These are phyloP conservation scores for Pachyrhynchus sulphureomaculatus DNA, from an alignment of 1,140 invertebrate genomes.

Conservation along the genomic window DNA sequence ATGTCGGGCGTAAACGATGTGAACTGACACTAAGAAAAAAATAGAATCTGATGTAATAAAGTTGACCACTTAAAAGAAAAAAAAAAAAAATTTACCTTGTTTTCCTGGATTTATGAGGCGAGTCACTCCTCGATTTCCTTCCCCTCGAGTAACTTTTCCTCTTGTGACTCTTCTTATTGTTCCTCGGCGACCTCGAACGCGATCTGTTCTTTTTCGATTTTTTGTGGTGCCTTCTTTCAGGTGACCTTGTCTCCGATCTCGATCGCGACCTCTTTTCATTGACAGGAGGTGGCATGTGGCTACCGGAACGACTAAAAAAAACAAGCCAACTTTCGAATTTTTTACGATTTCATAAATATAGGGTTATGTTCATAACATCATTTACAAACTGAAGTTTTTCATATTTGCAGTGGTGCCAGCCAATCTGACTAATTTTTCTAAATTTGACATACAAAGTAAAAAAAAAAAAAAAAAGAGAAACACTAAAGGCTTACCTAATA, in stretches of 20 bases:
- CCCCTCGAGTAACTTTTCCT: slow-evolving; percentile 56
- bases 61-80: too few species aligned
- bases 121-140: slow-evolving; percentile 56
- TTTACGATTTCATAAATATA: too few species aligned
- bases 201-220: slow-evolving; percentile 54
- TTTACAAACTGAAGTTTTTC: too few species aligned
- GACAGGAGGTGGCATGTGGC: slow-evolving; percentile 48
- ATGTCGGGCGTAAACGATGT: background rate
- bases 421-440: too few species aligned
- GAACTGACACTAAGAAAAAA: background rate
- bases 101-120: slow-evolving; percentile 42
- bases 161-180: slow-evolving; percentile 56
- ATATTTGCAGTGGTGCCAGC: too few species aligned
- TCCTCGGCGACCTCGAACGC: slow-evolving; percentile 52
- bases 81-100: slow-evolving; percentile 16
- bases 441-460: too few species aligned
- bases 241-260: slow-evolving; percentile 55
- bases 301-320: slow-evolving; percentile 50
- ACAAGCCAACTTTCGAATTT: too few species aligned
- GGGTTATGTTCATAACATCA: too few species aligned
- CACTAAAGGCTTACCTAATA: slow-evolving; percentile 57
- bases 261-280: slow-evolving; percentile 48
- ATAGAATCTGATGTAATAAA: too few species aligned
- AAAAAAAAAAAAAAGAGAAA: too few species aligned
- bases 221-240: slow-evolving; percentile 48